A percentile compares a stretch with the other conserved stretches of the same genome.
phyloP scores from a whole-genome alignment of 92 coral and sea anemone species.

The Epizoanthus rinbou region DNA sequence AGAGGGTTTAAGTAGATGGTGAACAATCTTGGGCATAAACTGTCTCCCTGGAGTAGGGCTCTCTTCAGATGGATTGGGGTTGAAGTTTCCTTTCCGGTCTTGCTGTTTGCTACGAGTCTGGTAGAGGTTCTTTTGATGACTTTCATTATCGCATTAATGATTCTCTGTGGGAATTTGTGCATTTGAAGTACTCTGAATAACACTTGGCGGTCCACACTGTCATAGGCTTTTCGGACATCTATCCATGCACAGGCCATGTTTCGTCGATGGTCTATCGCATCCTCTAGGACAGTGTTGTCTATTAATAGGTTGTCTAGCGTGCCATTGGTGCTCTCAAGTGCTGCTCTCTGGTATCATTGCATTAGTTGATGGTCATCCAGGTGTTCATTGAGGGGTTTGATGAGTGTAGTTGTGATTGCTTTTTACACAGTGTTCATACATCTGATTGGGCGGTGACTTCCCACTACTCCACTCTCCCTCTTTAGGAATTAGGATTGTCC shows the following conservation, averaged over 20 bases:
- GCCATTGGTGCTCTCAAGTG: not conserved
- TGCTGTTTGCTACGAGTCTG: not conserved
- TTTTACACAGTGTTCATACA: not conserved
- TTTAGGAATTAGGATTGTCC: not conserved
- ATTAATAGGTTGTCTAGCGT: not conserved
- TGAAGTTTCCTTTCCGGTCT: not conserved
- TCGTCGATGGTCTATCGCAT: not conserved
- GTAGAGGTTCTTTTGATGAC: not conserved
- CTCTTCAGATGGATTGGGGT: conserved; percentile 24
- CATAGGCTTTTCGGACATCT: not conserved
- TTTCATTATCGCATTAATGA: conserved; percentile 2
- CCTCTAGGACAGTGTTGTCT: not conserved
- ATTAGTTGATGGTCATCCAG: not conserved
- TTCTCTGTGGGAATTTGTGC: conserved; percentile 1
- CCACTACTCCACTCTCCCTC: not conserved
- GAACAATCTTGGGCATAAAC: conserved; percentile 7
- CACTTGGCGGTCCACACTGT: not conserved
- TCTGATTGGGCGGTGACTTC: too few species aligned
- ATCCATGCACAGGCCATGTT: not conserved
- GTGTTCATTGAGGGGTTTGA: not conserved
- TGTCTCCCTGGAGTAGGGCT: conserved; percentile 14
- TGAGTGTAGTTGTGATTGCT: not conserved
- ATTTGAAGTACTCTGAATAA: conserved; percentile 5
- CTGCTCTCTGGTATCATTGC: conserved; percentile 1
- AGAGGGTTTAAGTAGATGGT: not conserved